Base-by-base conservation (phyloP, 2,797 vertebrate species). In the Cynopterus sphinx region DNA sequence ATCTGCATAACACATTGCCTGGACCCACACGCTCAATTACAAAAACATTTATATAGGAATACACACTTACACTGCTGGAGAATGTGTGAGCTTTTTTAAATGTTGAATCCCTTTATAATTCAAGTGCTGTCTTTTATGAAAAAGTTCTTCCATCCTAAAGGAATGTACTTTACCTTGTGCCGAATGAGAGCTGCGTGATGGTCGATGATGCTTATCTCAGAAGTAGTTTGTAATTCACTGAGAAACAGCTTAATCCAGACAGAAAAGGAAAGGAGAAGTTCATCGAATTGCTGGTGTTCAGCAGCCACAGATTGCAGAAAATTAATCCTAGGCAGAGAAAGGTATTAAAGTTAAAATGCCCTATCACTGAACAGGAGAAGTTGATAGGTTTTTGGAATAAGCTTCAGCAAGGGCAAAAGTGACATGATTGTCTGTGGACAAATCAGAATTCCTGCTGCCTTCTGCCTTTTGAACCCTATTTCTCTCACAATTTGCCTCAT, bases 231-330 rank as follows among this genome's bases (percentile, higher is more conserved):
- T 86, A 99, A 97, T 87, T 98, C 98, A 89, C 98, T 98, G 91
- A 99, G 98, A 95, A 99, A 99, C 96, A 98, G 98, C 96, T 99
- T 99, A 97, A 99, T 99, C 98, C 99, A 99, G 74, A 99, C 98
- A 55, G 99, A 99, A 96, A 99, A 98, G 57, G 98, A 98, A 82
- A 99, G 98, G 63, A 99, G 98, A 19, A 98, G 96, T 94, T 99
- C 98, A 97, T 99, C 99, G 97, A 99, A 99, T 87, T 99, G 98
- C 87, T 98, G 98, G 67, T 99, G 98, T 85, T 99, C 98, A n/a
- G 98, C 96, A 87, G 99, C 97, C 75, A 99, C 98, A 6, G 98
- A 98, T n/a, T 99, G 98, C 94, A 99, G 98, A 73, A 98, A 98
- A 93, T 90, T 95, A 71, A 99, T 98, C 97, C 99, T 99, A 95